Evolutionary conservation across 2,888 invertebrate species (phyloP).

Genomic region (Synergus laeviventris): DNA sequence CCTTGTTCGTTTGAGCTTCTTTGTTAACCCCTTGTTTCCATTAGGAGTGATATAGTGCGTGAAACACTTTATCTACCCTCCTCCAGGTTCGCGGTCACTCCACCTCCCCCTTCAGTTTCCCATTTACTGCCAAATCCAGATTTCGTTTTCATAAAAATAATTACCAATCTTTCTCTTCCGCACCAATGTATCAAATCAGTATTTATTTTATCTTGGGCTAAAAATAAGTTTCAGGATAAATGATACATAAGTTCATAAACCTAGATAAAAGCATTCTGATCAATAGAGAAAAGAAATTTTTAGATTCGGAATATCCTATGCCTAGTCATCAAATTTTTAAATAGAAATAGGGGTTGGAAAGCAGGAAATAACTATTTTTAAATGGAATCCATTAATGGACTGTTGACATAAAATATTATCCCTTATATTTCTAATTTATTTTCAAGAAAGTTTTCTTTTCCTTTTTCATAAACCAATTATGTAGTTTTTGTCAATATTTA

Average conservation of each 20-base stretch:
- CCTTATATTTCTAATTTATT: background rate
- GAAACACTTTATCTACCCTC: conserved; percentile 56
- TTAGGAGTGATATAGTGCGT: conserved; percentile 61
- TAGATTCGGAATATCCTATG: too few relatives aligned
- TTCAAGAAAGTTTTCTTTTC: background rate
- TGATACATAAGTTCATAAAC: background rate
- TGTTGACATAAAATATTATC: background rate
- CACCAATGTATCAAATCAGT: conserved; percentile 18
- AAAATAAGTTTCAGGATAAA: background rate
- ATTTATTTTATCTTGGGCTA: background rate
- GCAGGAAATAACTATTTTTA: background rate
- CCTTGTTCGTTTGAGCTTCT: conserved; percentile 53
- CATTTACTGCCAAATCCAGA: background rate
- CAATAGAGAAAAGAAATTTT: background rate
- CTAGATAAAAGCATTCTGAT: background rate
- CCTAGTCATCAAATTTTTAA: background rate
- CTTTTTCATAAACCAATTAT: background rate
- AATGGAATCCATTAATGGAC: background rate
- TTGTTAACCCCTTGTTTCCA: conserved; percentile 58
- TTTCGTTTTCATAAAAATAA: conserved; percentile 23
- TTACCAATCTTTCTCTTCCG: background rate
- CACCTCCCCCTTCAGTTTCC: background rate
- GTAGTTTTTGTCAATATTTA: conserved; percentile 13
- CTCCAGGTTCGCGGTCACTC: conserved; percentile 40
- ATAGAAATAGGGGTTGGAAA: background rate